Conservation (phyloP, 2,888 invertebrate genomes). For the Diogma glabrata region DNA sequence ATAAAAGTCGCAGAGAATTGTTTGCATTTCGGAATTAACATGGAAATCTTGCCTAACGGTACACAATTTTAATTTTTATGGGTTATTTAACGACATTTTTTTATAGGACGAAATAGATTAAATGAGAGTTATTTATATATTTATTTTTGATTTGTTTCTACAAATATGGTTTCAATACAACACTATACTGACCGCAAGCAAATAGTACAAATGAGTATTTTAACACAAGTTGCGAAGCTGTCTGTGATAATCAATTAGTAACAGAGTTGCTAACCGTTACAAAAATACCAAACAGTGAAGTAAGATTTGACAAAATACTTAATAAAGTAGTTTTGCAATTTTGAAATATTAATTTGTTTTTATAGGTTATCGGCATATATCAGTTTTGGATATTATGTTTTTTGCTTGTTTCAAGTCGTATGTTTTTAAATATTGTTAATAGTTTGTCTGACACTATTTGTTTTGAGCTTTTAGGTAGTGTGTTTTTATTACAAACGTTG, state of each 20-base stretch:
- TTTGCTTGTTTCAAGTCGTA: slow-evolving; percentile 67
- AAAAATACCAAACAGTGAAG: slow-evolving; percentile 25
- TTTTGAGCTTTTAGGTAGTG: slow-evolving; percentile 69
- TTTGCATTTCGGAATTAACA: slow-evolving; percentile 37
- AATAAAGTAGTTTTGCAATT: too few species aligned
- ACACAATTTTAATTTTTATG: too few species aligned
- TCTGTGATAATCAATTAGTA: slow-evolving; percentile 26
- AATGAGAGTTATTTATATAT: too few species aligned
- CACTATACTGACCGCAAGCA: neutral
- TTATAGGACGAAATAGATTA: too few species aligned
- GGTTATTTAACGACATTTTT: too few species aligned
- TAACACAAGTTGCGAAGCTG: slow-evolving; percentile 27
- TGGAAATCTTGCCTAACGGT: neutral
- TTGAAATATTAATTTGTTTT: too few species aligned
- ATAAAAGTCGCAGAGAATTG: slow-evolving; percentile 33
- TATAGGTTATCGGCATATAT: slow-evolving; percentile 37
- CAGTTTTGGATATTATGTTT: slow-evolving; percentile 72
- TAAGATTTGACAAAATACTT: too few species aligned
- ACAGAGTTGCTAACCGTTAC: slow-evolving; percentile 23
- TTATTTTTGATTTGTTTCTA: too few species aligned
- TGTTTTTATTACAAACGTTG: too few species aligned
- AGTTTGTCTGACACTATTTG: slow-evolving; percentile 84
- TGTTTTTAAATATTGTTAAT: slow-evolving; percentile 75
- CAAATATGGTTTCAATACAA: too few species aligned
- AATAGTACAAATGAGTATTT: slow-evolving; percentile 18